Conservation (phyloP, 2,113 vertebrate genomes). For the Taurulus bubalis region DNA sequence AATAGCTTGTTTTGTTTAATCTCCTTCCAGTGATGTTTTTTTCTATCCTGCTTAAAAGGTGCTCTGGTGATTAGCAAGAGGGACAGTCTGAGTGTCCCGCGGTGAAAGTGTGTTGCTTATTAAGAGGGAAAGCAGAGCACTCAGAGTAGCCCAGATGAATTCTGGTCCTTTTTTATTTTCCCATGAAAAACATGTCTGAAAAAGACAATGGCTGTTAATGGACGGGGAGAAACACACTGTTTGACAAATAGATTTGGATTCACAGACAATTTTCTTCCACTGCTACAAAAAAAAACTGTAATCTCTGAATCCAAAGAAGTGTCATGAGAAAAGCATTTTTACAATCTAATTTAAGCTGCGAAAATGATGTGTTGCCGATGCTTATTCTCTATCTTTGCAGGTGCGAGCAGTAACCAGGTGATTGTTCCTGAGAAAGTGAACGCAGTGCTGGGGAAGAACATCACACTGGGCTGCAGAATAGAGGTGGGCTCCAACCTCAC, state of each 20-base stretch:
- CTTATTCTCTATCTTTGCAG: constrained; percentile 74
- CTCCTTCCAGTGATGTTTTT: constrained; percentile 66
- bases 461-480: constrained; percentile 91
- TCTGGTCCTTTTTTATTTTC: constrained; percentile 13
- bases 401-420: constrained; percentile 89
- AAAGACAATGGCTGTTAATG: constrained; percentile 38
- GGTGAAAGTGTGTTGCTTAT: constrained; percentile 76
- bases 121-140: constrained; percentile 59
- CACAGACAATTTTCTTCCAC: constrained; percentile 4
- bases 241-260: constrained; percentile 31
- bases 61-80: constrained; percentile 69
- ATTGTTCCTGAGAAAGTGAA: constrained; percentile 88
- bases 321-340: not conserved
- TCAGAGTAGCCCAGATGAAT: constrained; percentile 44
- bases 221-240: not conserved
- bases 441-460: constrained; percentile 94
- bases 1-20: constrained; percentile 76
- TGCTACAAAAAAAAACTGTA: not conserved
- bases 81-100: constrained; percentile 70
- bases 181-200: constrained; percentile 31
- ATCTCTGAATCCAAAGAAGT: constrained; percentile 15
- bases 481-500: constrained; percentile 89
- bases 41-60: constrained; percentile 58
- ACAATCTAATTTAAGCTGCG: constrained; percentile 17
- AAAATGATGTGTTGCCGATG: not conserved